Conservation (phyloP, 2,888 invertebrate species). For the Smittia aterrima region DNA sequence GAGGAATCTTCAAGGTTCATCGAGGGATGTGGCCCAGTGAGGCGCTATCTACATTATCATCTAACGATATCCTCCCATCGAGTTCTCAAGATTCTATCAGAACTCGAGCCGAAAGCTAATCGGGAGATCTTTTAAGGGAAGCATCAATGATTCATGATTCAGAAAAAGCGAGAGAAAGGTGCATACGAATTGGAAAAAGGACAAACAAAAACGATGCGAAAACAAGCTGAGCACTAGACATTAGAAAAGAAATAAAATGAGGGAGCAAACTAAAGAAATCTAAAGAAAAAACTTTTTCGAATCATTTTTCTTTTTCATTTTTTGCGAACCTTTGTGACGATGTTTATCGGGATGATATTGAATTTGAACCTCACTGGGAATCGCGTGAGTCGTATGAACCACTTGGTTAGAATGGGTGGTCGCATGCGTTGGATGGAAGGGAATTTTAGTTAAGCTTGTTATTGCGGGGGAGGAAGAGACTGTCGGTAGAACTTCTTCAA, state of each 20-base stretch:
- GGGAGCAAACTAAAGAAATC: not conserved
- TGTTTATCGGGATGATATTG: not conserved
- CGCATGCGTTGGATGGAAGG: not conserved
- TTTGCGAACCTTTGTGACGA: not conserved
- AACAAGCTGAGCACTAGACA: not conserved
- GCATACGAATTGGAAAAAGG: not conserved
- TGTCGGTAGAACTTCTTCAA: not conserved
- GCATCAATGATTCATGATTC: conserved; percentile 7
- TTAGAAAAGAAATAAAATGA: not conserved
- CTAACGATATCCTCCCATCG: not conserved
- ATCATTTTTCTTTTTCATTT: conserved; percentile 16
- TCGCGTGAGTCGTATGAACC: not conserved
- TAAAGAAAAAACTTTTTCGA: conserved; percentile 12
- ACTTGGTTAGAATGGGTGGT: not conserved
- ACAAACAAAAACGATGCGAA: not conserved
- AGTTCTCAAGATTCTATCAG: not conserved
- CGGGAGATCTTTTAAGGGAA: not conserved
- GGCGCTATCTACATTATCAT: not conserved
- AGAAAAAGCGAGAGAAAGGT: not conserved
- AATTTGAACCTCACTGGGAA: not conserved
- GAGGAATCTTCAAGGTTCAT: not conserved
- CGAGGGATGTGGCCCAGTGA: conserved; percentile 4
- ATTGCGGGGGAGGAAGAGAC: not conserved
- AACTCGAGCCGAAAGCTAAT: not conserved
- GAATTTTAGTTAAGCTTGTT: not conserved